Conservation (phyloP, 2,797 vertebrate genomes). For the Anableps anableps region DNA sequence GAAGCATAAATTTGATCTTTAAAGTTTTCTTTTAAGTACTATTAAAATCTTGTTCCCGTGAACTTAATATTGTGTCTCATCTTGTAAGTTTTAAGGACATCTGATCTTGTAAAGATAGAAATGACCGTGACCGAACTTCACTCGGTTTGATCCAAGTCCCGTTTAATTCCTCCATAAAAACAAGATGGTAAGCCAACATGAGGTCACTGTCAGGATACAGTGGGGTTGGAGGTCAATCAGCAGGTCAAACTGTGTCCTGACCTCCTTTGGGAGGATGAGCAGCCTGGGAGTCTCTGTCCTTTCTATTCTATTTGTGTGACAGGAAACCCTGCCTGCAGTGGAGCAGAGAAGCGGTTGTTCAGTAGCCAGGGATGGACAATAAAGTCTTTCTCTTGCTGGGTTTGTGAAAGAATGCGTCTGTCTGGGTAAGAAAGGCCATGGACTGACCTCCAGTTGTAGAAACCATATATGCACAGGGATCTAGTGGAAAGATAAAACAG, state of each 20-base stretch:
- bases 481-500: slow-evolving; percentile 43
- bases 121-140: slow-evolving; percentile 2
- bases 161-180: slow-evolving; percentile 3
- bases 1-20: too few species aligned
- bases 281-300: slow-evolving; percentile 40
- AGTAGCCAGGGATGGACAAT: slow-evolving; percentile 43
- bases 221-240: slow-evolving; percentile 38
- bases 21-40: too few species aligned
- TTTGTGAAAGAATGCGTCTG: slow-evolving; percentile 55
- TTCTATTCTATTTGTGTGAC: slow-evolving; percentile 30
- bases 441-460: slow-evolving; percentile 48
- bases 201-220: slow-evolving; percentile 16
- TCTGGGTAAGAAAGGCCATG: slow-evolving; percentile 47
- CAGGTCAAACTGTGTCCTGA: slow-evolving; percentile 26
- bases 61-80: too few species aligned
- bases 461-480: slow-evolving; percentile 14
- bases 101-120: slow-evolving; percentile 1
- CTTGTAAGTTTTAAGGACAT: too few species aligned
- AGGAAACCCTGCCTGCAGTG: slow-evolving; percentile 4
- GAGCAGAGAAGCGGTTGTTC: slow-evolving; percentile 14
- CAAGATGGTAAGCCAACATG: slow-evolving; percentile 22
- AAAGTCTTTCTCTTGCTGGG: slow-evolving; percentile 37
- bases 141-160: slow-evolving; percentile 3
- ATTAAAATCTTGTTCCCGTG: not conserved
- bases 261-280: slow-evolving; percentile 35